Conservation (phyloP, 2,888 invertebrate genomes). For the Cephus sareptanus region DNA sequence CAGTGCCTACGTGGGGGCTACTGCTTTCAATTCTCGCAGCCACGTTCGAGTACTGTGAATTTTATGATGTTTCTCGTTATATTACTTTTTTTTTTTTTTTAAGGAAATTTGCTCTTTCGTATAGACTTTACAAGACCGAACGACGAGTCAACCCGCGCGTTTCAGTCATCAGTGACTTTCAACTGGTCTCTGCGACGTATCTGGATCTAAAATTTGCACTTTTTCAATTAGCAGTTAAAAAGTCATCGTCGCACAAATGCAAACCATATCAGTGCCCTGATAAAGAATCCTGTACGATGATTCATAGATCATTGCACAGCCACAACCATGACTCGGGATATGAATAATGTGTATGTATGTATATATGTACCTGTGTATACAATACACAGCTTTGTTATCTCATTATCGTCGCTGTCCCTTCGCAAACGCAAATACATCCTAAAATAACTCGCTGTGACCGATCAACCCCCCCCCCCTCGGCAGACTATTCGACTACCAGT, state of each 20-base stretch:
- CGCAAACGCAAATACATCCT: background rate
- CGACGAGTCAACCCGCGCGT: too few species aligned
- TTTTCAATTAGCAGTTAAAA: background rate
- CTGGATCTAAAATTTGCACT: background rate
- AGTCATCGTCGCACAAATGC: background rate
- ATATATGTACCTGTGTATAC: background rate
- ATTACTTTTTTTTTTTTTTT: too few species aligned
- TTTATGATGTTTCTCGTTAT: background rate
- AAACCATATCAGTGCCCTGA: background rate
- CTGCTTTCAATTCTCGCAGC: background rate
- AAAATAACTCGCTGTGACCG: background rate
- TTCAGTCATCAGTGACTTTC: too few species aligned
- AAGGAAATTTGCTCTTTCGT: too few species aligned
- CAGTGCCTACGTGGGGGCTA: conserved; percentile 8
- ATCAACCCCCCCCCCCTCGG: background rate
- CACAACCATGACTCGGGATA: background rate
- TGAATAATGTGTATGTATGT: conserved; percentile 5
- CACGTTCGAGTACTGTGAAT: background rate
- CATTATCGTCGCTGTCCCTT: conserved; percentile 1
- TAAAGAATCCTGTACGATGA: background rate
- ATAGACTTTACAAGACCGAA: too few species aligned
- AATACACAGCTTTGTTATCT: background rate
- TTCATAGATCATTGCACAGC: background rate
- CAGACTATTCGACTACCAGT: background rate
- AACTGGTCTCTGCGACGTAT: too few species aligned